Conservation (phyloP, 2,113 vertebrate species). For the Plecturocebus donacophilus region DNA sequence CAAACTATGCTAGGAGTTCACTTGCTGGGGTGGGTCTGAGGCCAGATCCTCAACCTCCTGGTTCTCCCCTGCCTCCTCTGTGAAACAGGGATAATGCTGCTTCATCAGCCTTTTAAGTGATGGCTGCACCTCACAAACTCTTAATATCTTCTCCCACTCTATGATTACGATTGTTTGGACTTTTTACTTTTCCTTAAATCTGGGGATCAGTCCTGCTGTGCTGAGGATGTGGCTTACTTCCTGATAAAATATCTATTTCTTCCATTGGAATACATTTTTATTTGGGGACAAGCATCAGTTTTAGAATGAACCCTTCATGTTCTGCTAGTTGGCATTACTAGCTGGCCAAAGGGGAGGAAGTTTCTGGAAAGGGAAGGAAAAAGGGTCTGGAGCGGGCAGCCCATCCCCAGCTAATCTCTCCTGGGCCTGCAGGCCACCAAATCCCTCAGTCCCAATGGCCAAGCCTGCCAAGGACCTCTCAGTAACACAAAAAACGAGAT, state of each 20-base stretch:
- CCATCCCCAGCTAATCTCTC: background rate
- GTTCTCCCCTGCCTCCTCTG: background rate
- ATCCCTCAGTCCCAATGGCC: background rate
- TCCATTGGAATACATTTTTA: background rate
- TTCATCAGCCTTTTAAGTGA: background rate
- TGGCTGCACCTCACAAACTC: background rate
- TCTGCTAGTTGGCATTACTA: background rate
- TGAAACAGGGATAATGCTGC: too few relatives aligned
- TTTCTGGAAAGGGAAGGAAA: background rate
- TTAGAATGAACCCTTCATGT: background rate
- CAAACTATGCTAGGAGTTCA: background rate
- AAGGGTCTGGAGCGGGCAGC: background rate
- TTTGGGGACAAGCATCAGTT: background rate
- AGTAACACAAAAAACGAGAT: background rate
- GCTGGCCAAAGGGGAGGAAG: background rate
- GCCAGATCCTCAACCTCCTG: background rate
- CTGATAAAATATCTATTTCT: background rate
- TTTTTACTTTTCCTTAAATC: background rate
- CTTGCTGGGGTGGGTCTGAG: background rate
- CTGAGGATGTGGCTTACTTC: background rate
- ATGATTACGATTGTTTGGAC: background rate
- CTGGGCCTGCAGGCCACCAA: background rate
- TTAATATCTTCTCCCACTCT: background rate
- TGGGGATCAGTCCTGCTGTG: background rate
- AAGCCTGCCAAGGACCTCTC: background rate